Evolutionary conservation across 1,140 invertebrate species (phyloP).

Genomic region (Bombus superbus): DNA sequence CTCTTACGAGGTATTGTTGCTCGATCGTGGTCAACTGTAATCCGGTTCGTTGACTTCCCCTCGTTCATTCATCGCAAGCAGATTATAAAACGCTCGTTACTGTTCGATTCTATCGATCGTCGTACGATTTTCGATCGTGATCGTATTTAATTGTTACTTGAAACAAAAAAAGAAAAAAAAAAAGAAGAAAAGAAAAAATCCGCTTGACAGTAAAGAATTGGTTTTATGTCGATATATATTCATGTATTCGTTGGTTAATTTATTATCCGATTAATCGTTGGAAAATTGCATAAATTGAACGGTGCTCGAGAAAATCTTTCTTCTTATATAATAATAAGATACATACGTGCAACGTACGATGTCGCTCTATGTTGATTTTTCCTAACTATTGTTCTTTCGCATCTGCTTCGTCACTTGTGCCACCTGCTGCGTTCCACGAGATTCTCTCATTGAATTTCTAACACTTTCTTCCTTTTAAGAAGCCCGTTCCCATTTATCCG

Average conservation of each 20-base stretch:
- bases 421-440: no score
- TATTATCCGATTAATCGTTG: neutral
- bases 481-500: no score
- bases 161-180: no score
- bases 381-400: no score
- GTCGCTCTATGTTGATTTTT: no score
- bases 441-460: no score
- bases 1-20: neutral
- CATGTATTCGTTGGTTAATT: neutral
- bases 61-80: conserved; percentile 4
- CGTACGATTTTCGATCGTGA: no score
- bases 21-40: conserved; percentile 4
- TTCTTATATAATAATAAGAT: no score
- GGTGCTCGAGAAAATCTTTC: no score
- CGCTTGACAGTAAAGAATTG: neutral
- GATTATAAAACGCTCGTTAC: neutral
- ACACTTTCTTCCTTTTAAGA: no score
- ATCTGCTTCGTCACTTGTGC: no score
- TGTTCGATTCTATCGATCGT: neutral
- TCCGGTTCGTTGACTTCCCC: conserved; percentile 29
- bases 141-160: neutral
- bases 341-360: no score
- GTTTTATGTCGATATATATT: neutral
- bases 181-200: neutral
- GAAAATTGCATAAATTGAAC: neutral